A percentile compares a stretch with the other conserved stretches of the same genome.
Conservation (phyloP, 1,140 invertebrate species). For the Hylaeus volcanicus region DNA sequence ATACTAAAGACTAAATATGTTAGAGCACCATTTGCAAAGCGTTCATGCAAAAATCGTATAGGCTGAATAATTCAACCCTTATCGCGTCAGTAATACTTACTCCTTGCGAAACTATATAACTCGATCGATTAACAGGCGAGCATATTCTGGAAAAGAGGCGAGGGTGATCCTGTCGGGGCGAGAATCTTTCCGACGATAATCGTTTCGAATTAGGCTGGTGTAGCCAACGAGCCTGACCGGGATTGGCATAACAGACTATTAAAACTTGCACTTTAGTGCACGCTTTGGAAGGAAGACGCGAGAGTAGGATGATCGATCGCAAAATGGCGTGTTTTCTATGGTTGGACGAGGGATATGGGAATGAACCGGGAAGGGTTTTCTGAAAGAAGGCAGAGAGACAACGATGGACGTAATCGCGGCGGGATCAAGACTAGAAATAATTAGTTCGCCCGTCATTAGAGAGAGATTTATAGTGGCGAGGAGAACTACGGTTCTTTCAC, state of each 20-base stretch:
- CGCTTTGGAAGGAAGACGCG: constrained; percentile 46
- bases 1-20: no score
- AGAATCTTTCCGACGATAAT: constrained; percentile 17
- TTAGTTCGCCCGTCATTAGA: constrained; percentile 57
- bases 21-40: no score
- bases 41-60: constrained; percentile 6
- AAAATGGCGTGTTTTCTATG: constrained; percentile 42
- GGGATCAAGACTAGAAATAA: constrained; percentile 54
- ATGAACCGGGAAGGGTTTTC: background rate
- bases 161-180: background rate
- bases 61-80: background rate
- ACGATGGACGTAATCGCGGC: constrained; percentile 38
- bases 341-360: background rate
- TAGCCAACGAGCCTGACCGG: background rate
- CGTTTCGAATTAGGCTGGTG: constrained; percentile 15
- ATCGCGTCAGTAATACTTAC: background rate
- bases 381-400: background rate
- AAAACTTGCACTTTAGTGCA: constrained; percentile 50
- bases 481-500: constrained; percentile 5
- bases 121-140: background rate
- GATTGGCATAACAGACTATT: constrained; percentile 43
- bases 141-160: background rate
- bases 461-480: constrained; percentile 50
- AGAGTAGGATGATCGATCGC: constrained; percentile 55
- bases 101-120: background rate